These are phyloP conservation scores for Macrotis lagotis DNA, from an alignment of 2,113 vertebrate genomes.

Conservation along the genomic window DNA sequence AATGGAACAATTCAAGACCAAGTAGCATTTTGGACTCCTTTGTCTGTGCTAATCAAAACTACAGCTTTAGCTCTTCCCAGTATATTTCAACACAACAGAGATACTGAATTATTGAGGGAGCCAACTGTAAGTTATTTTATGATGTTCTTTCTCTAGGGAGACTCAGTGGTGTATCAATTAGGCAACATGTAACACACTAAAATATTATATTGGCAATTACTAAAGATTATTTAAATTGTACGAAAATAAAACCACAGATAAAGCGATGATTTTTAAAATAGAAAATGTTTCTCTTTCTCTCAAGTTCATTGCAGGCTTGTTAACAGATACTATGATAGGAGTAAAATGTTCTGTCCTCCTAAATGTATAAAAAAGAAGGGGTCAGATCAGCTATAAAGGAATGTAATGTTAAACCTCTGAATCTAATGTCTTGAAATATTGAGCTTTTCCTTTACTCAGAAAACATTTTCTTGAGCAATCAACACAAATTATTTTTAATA, in stretches of 20 bases:
- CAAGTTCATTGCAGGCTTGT: conserved; percentile 52
- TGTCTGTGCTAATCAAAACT: conserved; percentile 67
- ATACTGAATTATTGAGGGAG: conserved; percentile 65
- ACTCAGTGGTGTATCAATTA: conserved; percentile 77
- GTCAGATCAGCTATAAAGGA: neutral
- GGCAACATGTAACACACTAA: conserved; percentile 65
- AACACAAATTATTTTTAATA: neutral
- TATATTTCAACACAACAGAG: conserved; percentile 68
- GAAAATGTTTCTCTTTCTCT: conserved; percentile 51
- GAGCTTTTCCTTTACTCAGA: neutral
- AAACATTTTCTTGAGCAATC: neutral
- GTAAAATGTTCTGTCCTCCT: neutral
- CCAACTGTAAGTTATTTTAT: conserved; percentile 56
- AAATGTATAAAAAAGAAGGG: neutral
- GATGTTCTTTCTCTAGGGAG: conserved; percentile 63
- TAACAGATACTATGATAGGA: conserved; percentile 58
- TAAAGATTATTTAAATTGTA: conserved; percentile 76
- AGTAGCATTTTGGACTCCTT: conserved; percentile 56
- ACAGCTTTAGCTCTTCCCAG: conserved; percentile 59
- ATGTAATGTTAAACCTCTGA: neutral
- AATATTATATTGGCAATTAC: conserved; percentile 76
- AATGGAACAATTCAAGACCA: conserved; percentile 54
- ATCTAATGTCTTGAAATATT: neutral
- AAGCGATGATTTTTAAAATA: conserved; percentile 37
- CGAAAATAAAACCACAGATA: conserved; percentile 62